phyloP scores from a whole-genome alignment of 2,888 invertebrate species.

The Choristoneura rosaceana region DNA sequence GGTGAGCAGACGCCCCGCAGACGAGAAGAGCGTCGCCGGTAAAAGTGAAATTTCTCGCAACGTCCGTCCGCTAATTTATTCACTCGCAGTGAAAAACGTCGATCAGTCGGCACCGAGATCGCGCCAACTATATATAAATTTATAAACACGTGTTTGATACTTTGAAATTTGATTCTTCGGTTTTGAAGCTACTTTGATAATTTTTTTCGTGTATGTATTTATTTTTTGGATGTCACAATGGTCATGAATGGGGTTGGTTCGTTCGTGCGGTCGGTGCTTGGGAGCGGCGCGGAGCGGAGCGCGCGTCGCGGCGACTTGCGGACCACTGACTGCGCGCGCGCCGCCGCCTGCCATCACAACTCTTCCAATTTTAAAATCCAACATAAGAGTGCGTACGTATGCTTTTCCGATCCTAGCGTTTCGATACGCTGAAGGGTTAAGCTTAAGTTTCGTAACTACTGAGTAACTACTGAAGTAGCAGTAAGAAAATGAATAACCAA shows the following conservation, averaged over 20 bases:
- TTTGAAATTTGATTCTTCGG: slow-evolving; percentile 58
- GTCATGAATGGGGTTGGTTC: slow-evolving; percentile 66
- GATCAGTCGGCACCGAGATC: slow-evolving; percentile 70
- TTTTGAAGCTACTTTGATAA: slow-evolving; percentile 37
- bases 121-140: slow-evolving; percentile 76
- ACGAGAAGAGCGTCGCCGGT: slow-evolving; percentile 67
- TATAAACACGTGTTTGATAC: slow-evolving; percentile 76
- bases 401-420: slow-evolving; percentile 65
- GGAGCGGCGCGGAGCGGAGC: slow-evolving; percentile 70
- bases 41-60: slow-evolving; percentile 80
- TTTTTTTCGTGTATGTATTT: slow-evolving; percentile 15
- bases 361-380: slow-evolving; percentile 78
- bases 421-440: slow-evolving; percentile 21
- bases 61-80: slow-evolving; percentile 71
- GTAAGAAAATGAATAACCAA: background rate
- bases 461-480: background rate
- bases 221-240: slow-evolving; percentile 39
- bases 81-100: slow-evolving; percentile 79
- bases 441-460: background rate
- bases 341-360: slow-evolving; percentile 56
- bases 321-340: slow-evolving; percentile 78
- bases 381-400: slow-evolving; percentile 57
- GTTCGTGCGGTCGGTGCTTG: slow-evolving; percentile 57
- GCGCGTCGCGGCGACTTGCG: slow-evolving; percentile 78
- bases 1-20: slow-evolving; percentile 63